Evolutionary conservation across 2,888 invertebrate genomes (phyloP), one percentile per base, ranked within the genome.

Genomic region (Lapara coniferarum): DNA sequence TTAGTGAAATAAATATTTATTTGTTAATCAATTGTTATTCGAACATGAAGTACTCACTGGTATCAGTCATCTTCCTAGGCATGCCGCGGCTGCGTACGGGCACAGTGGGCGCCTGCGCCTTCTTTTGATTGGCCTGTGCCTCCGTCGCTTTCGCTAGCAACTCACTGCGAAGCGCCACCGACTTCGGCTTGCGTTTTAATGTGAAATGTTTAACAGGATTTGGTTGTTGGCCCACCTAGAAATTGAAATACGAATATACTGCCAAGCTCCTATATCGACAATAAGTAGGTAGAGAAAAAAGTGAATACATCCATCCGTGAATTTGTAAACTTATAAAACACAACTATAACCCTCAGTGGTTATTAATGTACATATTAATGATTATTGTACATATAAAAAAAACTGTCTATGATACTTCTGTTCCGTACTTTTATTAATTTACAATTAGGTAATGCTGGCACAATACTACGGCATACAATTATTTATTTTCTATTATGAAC

Each of bases 51-150:
- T 52, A 85, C 95, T 95, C 92, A 98, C 97, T 98, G 55, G 98
- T 97, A 84, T 99, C 98, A 80, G 98, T 98, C 98, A 99, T 98
- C 94, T 98, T 98, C 80, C 98, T 95, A 0, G 98, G 98, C 97
- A 98, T 97, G 69, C 93, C 93, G 14, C 93, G 81, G 25, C 97
- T 97, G 74, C 98, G 94, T 3, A 98, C 95, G 0, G 98, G 98
- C 78, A 99, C 97, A 0, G 98, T 97, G 0, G 98, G 97, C 0
- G 98, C 97, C 68, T 97, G 96, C 8, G 96, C 95, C 85, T 98
- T 98, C 93, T 98, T 98, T 80, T 98, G 92, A 86, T 97, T 98
- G 53, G 96, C 97, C 63, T 97, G 97, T 0, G 97, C 98, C 89
- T 99, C 99, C 0, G 96, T 95, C 0, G 98, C 98, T 89, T 99